A percentile compares a stretch with the other conserved stretches of the same genome.
Evolutionary conservation across 2,888 invertebrate genomes (phyloP).

Genomic region (Lycaena phlaeas): DNA sequence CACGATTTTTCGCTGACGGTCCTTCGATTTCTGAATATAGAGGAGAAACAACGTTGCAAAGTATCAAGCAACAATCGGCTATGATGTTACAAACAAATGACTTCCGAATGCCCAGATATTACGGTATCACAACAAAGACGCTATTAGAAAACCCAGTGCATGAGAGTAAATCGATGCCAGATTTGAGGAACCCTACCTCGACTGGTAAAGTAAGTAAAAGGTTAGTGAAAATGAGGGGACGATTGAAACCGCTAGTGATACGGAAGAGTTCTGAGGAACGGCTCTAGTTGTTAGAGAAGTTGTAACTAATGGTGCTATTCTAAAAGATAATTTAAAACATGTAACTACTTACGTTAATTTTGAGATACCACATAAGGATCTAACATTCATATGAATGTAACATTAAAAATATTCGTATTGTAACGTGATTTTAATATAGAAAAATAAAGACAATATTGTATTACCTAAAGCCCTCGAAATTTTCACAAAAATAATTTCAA

Average conservation of each 20-base stretch:
- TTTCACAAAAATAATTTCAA: too few species aligned
- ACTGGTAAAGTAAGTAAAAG: slow-evolving; percentile 55
- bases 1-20: slow-evolving; percentile 58
- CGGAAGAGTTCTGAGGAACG: slow-evolving; percentile 59
- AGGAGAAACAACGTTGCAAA: slow-evolving; percentile 55
- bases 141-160: slow-evolving; percentile 40
- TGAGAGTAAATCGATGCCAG: slow-evolving; percentile 67
- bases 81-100: slow-evolving; percentile 63
- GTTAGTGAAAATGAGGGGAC: slow-evolving; percentile 54
- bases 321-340: neutral
- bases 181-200: slow-evolving; percentile 43
- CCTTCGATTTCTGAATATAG: slow-evolving; percentile 53
- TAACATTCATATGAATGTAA: too few species aligned
- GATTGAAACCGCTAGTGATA: slow-evolving; percentile 60
- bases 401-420: too few species aligned
- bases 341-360: neutral
- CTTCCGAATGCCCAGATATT: slow-evolving; percentile 77
- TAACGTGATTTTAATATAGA: too few species aligned
- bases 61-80: slow-evolving; percentile 69
- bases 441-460: too few species aligned
- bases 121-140: slow-evolving; percentile 52
- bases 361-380: too few species aligned
- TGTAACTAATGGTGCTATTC: neutral
- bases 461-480: too few species aligned
- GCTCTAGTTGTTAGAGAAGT: slow-evolving; percentile 28